Conservation (phyloP, 1,140 invertebrate genomes). For the Trachymyrmex cornetzi region DNA sequence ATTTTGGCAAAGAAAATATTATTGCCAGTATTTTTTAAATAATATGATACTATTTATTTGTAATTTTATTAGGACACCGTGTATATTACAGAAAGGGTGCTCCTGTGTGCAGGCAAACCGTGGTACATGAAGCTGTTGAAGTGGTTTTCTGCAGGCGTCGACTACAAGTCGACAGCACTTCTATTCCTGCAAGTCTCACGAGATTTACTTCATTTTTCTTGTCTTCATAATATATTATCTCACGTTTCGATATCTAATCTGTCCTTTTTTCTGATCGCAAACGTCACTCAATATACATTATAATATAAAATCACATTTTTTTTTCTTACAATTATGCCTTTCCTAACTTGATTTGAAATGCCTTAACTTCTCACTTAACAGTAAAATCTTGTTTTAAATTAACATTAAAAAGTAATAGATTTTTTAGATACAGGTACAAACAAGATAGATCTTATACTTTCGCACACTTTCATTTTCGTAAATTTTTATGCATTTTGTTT, state of each 20-base stretch:
- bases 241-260: constrained; percentile 6
- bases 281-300: constrained; percentile 13
- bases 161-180: background rate
- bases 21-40: background rate
- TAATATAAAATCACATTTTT: background rate
- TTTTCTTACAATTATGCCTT: background rate
- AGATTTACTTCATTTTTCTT: constrained; percentile 48
- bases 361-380: background rate
- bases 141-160: constrained; percentile 41
- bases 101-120: constrained; percentile 45
- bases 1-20: background rate
- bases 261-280: constrained; percentile 4
- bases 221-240: constrained; percentile 13
- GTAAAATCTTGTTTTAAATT: background rate
- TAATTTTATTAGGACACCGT: background rate
- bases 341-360: background rate
- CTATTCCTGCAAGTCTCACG: background rate
- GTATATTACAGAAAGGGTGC: background rate
- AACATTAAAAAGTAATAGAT: background rate
- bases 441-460: background rate
- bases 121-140: background rate
- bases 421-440: background rate
- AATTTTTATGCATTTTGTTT: background rate
- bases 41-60: background rate
- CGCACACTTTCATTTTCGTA: background rate